Conservation (phyloP, 1,140 invertebrate genomes). For the Drosophila tristis region DNA sequence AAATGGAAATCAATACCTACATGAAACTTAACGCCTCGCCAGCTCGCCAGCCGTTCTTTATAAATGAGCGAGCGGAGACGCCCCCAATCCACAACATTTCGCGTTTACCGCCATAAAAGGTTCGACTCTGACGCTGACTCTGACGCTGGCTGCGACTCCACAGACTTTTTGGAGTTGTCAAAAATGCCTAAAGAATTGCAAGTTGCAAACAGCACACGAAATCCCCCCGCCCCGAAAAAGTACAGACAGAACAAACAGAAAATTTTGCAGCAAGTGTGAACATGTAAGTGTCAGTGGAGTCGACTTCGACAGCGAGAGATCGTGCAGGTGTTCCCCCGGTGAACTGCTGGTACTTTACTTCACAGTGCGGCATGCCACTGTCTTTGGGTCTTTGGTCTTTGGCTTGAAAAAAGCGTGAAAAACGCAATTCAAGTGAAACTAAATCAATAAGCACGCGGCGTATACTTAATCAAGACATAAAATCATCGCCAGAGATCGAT, state of each 20-base stretch:
- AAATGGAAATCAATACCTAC: constrained; percentile 82
- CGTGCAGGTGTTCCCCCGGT: constrained; percentile 63
- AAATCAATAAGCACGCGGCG: constrained; percentile 73
- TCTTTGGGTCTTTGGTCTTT: not conserved
- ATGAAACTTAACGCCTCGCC: constrained; percentile 68
- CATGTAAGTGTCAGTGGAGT: constrained; percentile 62
- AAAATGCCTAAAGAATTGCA: constrained; percentile 68
- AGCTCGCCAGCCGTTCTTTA: constrained; percentile 27
- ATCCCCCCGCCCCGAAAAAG: constrained; percentile 20
- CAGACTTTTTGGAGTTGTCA: constrained; percentile 66
- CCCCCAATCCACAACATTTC: constrained; percentile 31
- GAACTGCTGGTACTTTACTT: not conserved
- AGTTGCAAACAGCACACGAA: constrained; percentile 4
- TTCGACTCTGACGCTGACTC: too few species aligned
- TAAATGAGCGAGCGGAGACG: constrained; percentile 39
- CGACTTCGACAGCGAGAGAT: constrained; percentile 36
- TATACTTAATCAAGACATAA: constrained; percentile 78
- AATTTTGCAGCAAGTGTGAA: constrained; percentile 56
- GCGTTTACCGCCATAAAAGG: not conserved
- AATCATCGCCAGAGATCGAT: constrained; percentile 16
- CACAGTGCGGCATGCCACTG: constrained; percentile 4
- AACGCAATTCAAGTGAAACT: constrained; percentile 59
- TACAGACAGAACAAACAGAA: constrained; percentile 26
- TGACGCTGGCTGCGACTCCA: constrained; percentile 1
- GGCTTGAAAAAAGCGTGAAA: constrained; percentile 52